phyloP scores from a whole-genome alignment of 2,113 vertebrate species.

The Octodon degus region DNA sequence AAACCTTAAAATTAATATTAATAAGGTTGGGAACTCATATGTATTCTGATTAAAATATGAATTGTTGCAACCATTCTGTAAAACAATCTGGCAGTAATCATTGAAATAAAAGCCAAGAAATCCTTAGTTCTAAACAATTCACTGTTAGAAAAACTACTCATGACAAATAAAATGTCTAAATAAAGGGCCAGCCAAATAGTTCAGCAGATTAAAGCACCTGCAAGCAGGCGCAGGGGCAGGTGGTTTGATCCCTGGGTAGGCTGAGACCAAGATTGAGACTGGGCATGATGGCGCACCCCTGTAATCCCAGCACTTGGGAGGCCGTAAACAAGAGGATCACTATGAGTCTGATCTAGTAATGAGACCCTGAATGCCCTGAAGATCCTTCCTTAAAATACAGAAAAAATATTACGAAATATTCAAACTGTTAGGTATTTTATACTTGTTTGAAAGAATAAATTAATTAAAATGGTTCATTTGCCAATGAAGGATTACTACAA shows the following conservation, averaged over 20 bases:
- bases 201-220: no score
- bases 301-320: no score
- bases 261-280: no score
- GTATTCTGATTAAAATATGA: neutral
- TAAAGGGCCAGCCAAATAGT: neutral
- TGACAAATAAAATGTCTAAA: neutral
- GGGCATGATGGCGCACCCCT: no score
- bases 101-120: neutral
- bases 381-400: no score
- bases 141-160: neutral
- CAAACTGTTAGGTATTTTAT: neutral
- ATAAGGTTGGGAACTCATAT: neutral
- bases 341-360: no score
- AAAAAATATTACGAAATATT: neutral
- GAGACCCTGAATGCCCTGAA: no score
- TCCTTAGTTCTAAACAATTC: neutral
- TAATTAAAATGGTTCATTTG: neutral
- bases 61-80: neutral
- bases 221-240: no score
- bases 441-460: conserved; percentile 33
- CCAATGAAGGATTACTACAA: neutral
- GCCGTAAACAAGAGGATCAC: no score
- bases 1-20: conserved; percentile 8
- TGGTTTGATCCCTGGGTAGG: no score
- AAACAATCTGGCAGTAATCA: neutral